phyloP scores from a whole-genome alignment of 37 sponge, comb jelly and placozoan species.

The Chondrilla cf. caribensis region DNA sequence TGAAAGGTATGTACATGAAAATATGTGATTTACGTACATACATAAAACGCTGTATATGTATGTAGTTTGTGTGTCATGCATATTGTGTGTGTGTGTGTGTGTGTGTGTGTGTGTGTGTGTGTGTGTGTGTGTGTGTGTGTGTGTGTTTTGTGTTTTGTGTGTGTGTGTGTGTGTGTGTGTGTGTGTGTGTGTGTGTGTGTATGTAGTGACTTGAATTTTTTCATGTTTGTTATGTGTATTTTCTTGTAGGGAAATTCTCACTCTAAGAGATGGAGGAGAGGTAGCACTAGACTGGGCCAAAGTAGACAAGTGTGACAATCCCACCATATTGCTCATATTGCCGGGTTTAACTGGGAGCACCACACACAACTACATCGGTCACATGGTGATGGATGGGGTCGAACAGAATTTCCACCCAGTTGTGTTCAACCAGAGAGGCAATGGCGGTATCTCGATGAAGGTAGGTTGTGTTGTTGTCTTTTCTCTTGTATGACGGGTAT shows the following conservation, averaged over 20 bases:
- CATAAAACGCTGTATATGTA: background rate
- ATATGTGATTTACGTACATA: background rate
- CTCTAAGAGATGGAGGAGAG: conserved; percentile 67
- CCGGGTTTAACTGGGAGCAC: conserved; percentile 58
- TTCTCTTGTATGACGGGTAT: background rate
- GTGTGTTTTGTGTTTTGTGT: background rate
- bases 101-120: conserved; percentile 7
- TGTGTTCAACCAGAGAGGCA: conserved; percentile 62
- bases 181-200: background rate
- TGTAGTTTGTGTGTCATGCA: background rate
- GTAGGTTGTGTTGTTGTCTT: background rate
- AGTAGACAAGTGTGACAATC: background rate
- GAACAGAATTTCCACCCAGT: conserved; percentile 25
- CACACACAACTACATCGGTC: conserved; percentile 40
- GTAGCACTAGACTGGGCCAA: conserved; percentile 72
- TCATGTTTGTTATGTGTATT: background rate
- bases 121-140: conserved; percentile 26
- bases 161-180: conserved; percentile 31
- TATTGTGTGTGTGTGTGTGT: conserved; percentile 16
- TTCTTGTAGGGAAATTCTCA: conserved; percentile 43
- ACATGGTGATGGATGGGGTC: conserved; percentile 57
- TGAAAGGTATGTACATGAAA: conserved; percentile 38
- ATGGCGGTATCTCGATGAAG: conserved; percentile 8
- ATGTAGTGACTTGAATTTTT: background rate
- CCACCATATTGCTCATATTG: conserved; percentile 43